Percentiles rank a stretch among this genome's conserved stretches.
Evolutionary conservation across 2,797 vertebrate genomes (phyloP).

Genomic region (Cirrhinus mrigala): DNA sequence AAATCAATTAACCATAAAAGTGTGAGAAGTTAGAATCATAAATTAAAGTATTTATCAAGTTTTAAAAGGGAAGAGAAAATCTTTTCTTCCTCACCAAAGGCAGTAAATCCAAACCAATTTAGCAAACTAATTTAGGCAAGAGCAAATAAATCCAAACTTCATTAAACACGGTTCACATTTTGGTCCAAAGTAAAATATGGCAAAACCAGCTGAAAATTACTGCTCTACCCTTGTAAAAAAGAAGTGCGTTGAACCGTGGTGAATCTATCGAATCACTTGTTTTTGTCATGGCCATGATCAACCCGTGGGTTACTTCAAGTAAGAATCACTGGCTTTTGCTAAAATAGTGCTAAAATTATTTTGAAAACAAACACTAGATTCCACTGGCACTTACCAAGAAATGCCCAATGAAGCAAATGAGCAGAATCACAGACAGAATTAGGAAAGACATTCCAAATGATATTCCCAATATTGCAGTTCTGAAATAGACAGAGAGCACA

Average conservation of each 20-base stretch:
- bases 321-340: not conserved
- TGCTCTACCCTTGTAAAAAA: not conserved
- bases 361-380: not conserved
- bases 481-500: slow-evolving; percentile 64
- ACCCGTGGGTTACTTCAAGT: no score
- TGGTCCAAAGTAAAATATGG: not conserved
- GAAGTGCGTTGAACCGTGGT: not conserved
- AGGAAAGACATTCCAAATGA: slow-evolving; percentile 93
- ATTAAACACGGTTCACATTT: not conserved
- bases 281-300: no score
- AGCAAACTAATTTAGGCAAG: no score
- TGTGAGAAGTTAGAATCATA: not conserved
- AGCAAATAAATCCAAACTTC: not conserved
- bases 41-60: not conserved
- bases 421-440: slow-evolving; percentile 88
- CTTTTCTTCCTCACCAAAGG: not conserved
- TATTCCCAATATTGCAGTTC: slow-evolving; percentile 90
- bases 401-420: slow-evolving; percentile 93
- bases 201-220: not conserved
- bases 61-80: not conserved
- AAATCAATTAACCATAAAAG: not conserved
- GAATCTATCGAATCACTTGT: no score
- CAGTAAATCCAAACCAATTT: not conserved
- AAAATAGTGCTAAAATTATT: not conserved
- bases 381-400: slow-evolving; percentile 86